Evolutionary conservation across 2,113 vertebrate species (phyloP).

Genomic region (Oryzias woworae): DNA sequence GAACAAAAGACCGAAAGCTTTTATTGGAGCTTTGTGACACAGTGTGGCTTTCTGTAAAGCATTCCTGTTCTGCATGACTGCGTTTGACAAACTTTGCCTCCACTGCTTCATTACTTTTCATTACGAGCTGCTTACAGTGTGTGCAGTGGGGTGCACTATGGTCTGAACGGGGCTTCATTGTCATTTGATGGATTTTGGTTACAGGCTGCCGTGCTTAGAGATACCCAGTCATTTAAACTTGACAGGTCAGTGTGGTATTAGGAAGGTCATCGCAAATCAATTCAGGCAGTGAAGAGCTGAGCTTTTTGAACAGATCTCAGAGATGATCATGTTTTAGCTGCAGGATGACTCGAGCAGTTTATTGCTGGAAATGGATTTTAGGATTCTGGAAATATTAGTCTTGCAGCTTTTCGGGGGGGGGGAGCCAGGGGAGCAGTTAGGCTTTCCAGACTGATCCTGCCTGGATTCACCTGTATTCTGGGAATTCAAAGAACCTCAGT

Average conservation of each 20-base stretch:
- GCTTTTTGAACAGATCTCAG: constrained; percentile 12
- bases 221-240: constrained; percentile 44
- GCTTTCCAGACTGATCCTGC: background rate
- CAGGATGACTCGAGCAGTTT: constrained; percentile 27
- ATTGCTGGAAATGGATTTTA: constrained; percentile 25
- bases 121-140: background rate
- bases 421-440: constrained; percentile 17
- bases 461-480: constrained; percentile 14
- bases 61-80: constrained; percentile 30
- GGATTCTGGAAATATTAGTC: constrained; percentile 27
- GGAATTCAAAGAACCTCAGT: constrained; percentile 3
- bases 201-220: constrained; percentile 37
- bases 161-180: constrained; percentile 44
- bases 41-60: constrained; percentile 25
- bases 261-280: constrained; percentile 28
- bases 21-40: constrained; percentile 28
- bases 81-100: constrained; percentile 19
- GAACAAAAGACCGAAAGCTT: constrained; percentile 36
- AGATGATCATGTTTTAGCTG: constrained; percentile 8
- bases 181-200: constrained; percentile 34
- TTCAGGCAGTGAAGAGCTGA: constrained; percentile 9
- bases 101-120: constrained; percentile 12
- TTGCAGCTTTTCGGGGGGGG: constrained; percentile 29
- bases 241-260: constrained; percentile 35
- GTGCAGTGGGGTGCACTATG: constrained; percentile 14